Evolutionary conservation across 2,113 vertebrate genomes (phyloP).

Genomic region (Cebus imitator): DNA sequence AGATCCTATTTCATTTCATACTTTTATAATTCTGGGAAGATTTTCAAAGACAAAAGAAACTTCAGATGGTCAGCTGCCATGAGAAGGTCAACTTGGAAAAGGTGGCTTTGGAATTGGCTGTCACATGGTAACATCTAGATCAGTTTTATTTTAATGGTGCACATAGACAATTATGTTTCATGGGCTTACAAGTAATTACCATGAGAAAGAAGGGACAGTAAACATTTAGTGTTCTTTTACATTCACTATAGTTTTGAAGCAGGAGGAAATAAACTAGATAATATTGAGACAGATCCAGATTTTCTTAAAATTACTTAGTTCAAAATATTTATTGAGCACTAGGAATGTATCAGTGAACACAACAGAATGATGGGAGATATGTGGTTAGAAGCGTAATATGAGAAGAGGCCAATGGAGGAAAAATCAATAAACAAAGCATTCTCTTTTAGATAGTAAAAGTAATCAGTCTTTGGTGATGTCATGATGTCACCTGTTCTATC

Average conservation of each 20-base stretch:
- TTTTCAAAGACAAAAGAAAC: background rate
- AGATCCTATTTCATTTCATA: background rate
- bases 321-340: background rate
- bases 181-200: background rate
- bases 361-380: background rate
- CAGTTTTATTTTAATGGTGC: slow-evolving; percentile 8
- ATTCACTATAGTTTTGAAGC: slow-evolving; percentile 23
- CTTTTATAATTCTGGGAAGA: background rate
- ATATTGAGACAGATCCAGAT: background rate
- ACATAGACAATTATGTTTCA: background rate
- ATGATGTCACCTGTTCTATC: background rate
- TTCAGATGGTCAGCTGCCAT: background rate
- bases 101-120: background rate
- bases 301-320: slow-evolving; percentile 11
- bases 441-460: background rate
- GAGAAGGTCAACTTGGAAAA: background rate
- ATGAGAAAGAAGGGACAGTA: background rate
- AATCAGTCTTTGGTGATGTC: background rate
- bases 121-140: background rate
- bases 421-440: background rate
- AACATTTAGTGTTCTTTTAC: background rate
- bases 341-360: background rate
- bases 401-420: background rate
- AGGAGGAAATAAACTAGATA: background rate
- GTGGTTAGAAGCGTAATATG: background rate